These are phyloP conservation scores for Isichthys henryi DNA, from an alignment of 2,113 vertebrate genomes.

Conservation along the genomic window DNA sequence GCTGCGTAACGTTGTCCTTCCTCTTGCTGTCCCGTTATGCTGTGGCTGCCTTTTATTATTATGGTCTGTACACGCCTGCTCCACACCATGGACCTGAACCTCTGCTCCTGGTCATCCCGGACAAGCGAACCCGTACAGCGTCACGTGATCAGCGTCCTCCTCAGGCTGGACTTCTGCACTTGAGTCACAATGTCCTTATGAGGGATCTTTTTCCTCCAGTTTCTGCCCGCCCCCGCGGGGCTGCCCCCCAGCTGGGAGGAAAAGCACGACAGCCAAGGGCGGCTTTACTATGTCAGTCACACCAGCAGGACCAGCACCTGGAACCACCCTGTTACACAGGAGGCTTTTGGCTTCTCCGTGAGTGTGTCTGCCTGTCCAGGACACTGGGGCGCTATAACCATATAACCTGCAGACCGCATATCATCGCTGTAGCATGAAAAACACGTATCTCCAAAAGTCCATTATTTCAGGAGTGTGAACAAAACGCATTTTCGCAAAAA, in stretches of 20 bases:
- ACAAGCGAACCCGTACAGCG: neutral
- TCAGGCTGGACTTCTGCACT: neutral
- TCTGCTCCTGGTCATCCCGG: neutral
- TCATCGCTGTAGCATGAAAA: neutral
- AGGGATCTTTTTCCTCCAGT: slow-evolving; percentile 45
- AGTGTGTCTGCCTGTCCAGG: slow-evolving; percentile 45
- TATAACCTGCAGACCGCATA: neutral
- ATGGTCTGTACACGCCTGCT: neutral
- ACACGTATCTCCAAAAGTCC: neutral
- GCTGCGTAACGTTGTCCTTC: too few species aligned
- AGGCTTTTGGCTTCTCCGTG: slow-evolving; percentile 79
- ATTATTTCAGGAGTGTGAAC: neutral
- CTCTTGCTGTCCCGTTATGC: neutral
- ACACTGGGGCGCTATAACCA: neutral
- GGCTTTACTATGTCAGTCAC: slow-evolving; percentile 90
- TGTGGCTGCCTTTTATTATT: neutral
- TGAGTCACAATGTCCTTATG: neutral
- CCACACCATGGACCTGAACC: neutral
- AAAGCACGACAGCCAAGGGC: slow-evolving; percentile 87
- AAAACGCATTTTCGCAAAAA: neutral
- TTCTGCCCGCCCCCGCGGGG: slow-evolving; percentile 73
- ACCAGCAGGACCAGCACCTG: slow-evolving; percentile 90
- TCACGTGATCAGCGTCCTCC: neutral
- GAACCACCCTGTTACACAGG: slow-evolving; percentile 82
- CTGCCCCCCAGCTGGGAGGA: slow-evolving; percentile 92